Evolutionary conservation across 2,113 vertebrate species (phyloP).

Genomic region (Pelusios castaneus): DNA sequence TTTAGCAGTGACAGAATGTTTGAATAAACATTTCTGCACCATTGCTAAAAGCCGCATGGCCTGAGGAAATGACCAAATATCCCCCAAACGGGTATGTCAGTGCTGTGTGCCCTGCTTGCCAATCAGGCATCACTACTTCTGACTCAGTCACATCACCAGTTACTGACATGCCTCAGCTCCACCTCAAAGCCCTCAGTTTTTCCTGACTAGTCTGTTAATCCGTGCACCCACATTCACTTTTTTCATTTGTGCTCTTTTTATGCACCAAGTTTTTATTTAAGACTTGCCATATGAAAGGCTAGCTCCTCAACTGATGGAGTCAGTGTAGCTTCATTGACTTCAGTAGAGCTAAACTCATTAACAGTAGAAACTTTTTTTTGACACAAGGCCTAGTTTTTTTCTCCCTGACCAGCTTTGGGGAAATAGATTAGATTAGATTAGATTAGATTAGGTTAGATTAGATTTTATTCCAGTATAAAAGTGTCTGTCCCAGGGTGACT

Average conservation of each 20-base stretch:
- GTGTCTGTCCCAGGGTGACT: neutral
- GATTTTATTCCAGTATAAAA: neutral
- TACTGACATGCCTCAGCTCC: neutral
- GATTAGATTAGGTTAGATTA: no score
- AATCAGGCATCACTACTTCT: neutral
- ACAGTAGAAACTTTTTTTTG: neutral
- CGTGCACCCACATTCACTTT: neutral
- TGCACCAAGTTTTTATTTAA: fast-evolving
- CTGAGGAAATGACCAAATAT: neutral
- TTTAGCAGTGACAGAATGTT: neutral
- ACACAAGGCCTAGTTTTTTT: neutral
- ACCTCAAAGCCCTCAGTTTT: neutral
- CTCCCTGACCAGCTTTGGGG: neutral
- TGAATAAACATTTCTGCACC: neutral
- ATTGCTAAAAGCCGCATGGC: neutral
- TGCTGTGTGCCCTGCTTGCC: neutral
- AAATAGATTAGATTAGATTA: neutral
- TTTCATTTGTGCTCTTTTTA: neutral
- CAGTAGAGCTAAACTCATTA: neutral
- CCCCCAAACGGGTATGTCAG: neutral
- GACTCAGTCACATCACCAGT: neutral
- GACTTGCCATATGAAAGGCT: neutral
- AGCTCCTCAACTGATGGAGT: neutral
- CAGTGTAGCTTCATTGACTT: neutral
- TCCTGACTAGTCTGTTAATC: neutral